These are phyloP conservation scores for Calliphora vicina DNA, from an alignment of 1,140 invertebrate species.

Conservation along the genomic window DNA sequence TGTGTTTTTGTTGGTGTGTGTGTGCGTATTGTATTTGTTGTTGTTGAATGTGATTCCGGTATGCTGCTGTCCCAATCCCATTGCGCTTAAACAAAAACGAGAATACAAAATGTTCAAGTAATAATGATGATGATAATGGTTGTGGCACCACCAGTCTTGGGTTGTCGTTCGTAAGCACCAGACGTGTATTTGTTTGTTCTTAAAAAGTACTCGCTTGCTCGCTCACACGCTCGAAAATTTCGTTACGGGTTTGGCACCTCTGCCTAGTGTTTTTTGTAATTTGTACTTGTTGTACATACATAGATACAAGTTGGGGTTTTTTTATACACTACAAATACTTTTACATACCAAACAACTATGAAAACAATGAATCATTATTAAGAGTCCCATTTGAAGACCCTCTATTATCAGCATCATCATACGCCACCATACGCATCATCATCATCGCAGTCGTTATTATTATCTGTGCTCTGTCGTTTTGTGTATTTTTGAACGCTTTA, in stretches of 20 bases:
- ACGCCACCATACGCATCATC: not conserved
- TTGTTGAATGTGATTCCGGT: not conserved
- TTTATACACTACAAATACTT: not conserved
- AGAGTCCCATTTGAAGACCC: conserved; percentile 27
- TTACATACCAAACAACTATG: not conserved
- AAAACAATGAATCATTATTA: conserved; percentile 14
- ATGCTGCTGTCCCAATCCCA: conserved; percentile 38
- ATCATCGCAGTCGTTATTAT: not conserved
- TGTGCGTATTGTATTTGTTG: not conserved
- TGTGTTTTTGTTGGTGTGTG: not conserved
- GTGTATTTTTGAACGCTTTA: not conserved
- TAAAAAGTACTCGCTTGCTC: conserved; percentile 18
- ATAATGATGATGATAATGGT: conserved; percentile 24
- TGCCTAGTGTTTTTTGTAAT: not conserved
- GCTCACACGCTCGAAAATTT: not conserved
- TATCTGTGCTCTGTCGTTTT: not conserved
- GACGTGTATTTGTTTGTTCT: conserved; percentile 31
- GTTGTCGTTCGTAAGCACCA: conserved; percentile 29
- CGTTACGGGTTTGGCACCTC: conserved; percentile 15
- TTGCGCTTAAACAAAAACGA: conserved; percentile 23
- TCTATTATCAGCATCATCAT: not conserved
- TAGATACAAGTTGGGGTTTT: no score
- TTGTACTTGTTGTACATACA: not conserved
- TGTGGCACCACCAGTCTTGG: conserved; percentile 37
- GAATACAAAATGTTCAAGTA: not conserved